A percentile compares a stretch with the other conserved stretches of the same genome.
These are phyloP conservation scores for Malaclemys terrapin DNA, from an alignment of 2,113 vertebrate species.

Conservation along the genomic window DNA sequence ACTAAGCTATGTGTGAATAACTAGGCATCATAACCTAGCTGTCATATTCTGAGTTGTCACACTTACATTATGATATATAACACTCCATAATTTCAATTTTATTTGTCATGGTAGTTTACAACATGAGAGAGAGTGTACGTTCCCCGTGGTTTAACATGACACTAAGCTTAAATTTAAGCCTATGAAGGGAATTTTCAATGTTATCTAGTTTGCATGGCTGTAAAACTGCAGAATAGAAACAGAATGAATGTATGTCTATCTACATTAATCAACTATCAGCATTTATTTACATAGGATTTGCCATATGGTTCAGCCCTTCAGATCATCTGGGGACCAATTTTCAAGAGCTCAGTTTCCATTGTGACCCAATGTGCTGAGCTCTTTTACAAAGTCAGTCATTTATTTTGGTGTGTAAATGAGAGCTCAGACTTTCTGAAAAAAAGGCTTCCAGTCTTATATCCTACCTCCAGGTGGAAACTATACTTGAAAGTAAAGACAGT, in stretches of 20 bases:
- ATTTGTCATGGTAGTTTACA: not conserved
- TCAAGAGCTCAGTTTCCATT: not conserved
- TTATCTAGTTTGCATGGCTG: not conserved
- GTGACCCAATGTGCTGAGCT: not conserved
- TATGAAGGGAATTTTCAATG: not conserved
- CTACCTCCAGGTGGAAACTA: not conserved
- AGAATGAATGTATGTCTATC: not conserved
- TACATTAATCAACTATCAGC: not conserved
- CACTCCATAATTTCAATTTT: not conserved
- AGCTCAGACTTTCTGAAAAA: not conserved
- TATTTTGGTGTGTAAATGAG: not conserved
- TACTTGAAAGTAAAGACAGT: not conserved
- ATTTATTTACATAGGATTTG: not conserved
- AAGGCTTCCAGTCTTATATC: not conserved
- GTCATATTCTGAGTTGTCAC: not conserved
- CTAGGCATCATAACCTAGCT: not conserved
- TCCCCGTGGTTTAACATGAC: not conserved
- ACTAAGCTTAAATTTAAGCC: not conserved
- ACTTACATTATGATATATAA: not conserved
- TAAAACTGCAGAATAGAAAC: not conserved
- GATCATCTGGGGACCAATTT: not conserved
- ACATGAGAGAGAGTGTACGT: not conserved
- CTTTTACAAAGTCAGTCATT: not conserved
- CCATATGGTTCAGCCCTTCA: not conserved
- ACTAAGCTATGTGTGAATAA: not conserved